Evolutionary conservation across 2,888 invertebrate species (phyloP).

Genomic region (Eucera pruinosa): DNA sequence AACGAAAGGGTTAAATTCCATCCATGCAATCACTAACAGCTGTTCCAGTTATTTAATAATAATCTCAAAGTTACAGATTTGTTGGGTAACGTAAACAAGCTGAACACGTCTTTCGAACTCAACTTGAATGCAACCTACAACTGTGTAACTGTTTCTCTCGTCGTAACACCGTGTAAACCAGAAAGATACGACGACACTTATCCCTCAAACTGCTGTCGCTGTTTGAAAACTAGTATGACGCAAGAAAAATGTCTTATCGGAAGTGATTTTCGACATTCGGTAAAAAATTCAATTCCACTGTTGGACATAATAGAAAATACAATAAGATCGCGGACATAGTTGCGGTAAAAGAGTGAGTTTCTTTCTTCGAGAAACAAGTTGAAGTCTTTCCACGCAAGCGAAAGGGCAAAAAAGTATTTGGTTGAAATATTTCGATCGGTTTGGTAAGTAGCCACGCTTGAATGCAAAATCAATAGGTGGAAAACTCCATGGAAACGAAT

Average conservation of each 20-base stretch:
- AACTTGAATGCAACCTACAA: not conserved
- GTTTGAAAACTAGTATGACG: not conserved
- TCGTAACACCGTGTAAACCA: not conserved
- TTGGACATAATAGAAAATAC: slow-evolving; percentile 13
- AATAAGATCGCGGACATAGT: not conserved
- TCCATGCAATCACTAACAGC: no score
- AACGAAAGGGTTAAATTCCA: no score
- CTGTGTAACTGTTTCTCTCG: not conserved
- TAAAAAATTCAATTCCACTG: slow-evolving; percentile 11
- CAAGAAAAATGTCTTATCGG: slow-evolving; percentile 5
- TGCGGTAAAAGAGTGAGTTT: not conserved
- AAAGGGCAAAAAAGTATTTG: not conserved
- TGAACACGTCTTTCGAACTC: no score
- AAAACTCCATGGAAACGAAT: slow-evolving; percentile 12
- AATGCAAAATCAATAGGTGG: slow-evolving; percentile 13
- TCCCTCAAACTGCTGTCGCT: not conserved
- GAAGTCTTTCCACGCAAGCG: not conserved
- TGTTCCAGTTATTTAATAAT: no score
- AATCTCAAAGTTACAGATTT: no score
- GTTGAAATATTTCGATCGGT: slow-evolving; percentile 11
- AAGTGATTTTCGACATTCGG: not conserved
- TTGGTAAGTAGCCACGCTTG: not conserved
- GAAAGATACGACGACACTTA: not conserved
- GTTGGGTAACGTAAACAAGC: no score
- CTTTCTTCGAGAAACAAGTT: not conserved